Evolutionary conservation across 2,888 invertebrate genomes (phyloP), one percentile per base, ranked within the genome.

Genomic region (Trachelus tabidus): DNA sequence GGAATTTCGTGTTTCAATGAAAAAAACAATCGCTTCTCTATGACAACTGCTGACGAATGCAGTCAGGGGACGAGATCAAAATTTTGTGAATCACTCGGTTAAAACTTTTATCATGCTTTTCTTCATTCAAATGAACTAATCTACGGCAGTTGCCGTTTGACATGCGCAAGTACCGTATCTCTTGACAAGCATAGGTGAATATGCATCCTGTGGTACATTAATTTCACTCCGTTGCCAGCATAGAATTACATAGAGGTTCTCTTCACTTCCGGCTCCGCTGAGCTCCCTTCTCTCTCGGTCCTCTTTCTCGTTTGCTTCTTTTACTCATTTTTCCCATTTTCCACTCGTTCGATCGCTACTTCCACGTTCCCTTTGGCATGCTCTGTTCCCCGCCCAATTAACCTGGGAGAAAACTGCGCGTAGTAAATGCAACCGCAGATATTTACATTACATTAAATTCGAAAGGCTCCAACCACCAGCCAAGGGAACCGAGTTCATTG

Each of bases 391-490:
- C 73, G 56, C 78, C 83, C 82, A 85, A 86, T 86, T 86, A 85
- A 80, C 81, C 79, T 73, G 78, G 77, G 79, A 79, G 77, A 75
- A 76, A 78, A 77, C 79, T 79, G 77, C 75, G 76, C 79, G 84
- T 80, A 71, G 71, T 83, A 81, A 77, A 4, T 83, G 80, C 79
- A 80, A 80, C 83, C 82, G 80, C 83, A 79, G 81, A 83, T 88
- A 86, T 89, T 89, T 88, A 85, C 89, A 85, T 88, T 88, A 80
- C 88, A 88, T 89, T 89, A 88, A 87, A 86, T 85, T 83, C 82
- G 81, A 87, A 87, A 86, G 84, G 85, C 80, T 78, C 15, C 71
- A 31, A 31, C 31, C 33, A 11, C 12, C 34, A 31, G 23, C 33
- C 31, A 71, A 71, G 31, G 12, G 71, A 34, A 74, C 73, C 77